These are phyloP conservation scores for Spea bombifrons DNA, from an alignment of 2,113 vertebrate genomes.

Conservation along the genomic window DNA sequence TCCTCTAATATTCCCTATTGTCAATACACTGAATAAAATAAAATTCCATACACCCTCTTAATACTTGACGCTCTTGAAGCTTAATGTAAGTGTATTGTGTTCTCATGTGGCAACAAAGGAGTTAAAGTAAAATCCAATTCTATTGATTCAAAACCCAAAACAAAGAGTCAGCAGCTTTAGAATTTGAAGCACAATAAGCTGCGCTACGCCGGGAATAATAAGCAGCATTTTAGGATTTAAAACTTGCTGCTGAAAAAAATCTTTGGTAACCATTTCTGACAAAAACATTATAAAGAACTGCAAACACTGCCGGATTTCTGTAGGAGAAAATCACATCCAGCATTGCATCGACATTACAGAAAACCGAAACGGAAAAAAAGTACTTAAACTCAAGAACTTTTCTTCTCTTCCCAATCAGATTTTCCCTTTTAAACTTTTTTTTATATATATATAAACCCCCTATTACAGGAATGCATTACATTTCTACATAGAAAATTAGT, in stretches of 20 bases:
- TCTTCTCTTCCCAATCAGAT: not conserved
- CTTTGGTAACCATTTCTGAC: constrained; percentile 39
- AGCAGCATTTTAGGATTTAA: constrained; percentile 33
- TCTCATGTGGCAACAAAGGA: constrained; percentile 14
- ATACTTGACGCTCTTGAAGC: not conserved
- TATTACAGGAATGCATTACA: too few relatives aligned
- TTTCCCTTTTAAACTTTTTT: not conserved
- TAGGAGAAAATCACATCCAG: constrained; percentile 19
- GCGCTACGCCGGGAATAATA: constrained; percentile 18
- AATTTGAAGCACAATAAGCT: constrained; percentile 26
- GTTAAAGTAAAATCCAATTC: constrained; percentile 44
- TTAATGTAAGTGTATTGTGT: constrained; percentile 4
- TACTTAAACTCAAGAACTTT: constrained; percentile 7
- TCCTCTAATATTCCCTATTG: constrained; percentile 14
- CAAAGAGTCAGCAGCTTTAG: constrained; percentile 41
- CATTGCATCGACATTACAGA: constrained; percentile 7
- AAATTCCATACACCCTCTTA: not conserved
- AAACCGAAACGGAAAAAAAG: not conserved
- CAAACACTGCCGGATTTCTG: constrained; percentile 2
- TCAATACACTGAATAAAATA: not conserved
- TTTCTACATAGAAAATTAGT: too few relatives aligned
- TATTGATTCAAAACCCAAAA: constrained; percentile 28
- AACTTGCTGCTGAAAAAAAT: constrained; percentile 29
- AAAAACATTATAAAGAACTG: constrained; percentile 32
- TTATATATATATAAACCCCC: too few relatives aligned